A percentile compares a stretch with the other conserved stretches of the same genome.
Conservation (phyloP, 2,797 vertebrate species). For the Mormyrops attenuatus region DNA sequence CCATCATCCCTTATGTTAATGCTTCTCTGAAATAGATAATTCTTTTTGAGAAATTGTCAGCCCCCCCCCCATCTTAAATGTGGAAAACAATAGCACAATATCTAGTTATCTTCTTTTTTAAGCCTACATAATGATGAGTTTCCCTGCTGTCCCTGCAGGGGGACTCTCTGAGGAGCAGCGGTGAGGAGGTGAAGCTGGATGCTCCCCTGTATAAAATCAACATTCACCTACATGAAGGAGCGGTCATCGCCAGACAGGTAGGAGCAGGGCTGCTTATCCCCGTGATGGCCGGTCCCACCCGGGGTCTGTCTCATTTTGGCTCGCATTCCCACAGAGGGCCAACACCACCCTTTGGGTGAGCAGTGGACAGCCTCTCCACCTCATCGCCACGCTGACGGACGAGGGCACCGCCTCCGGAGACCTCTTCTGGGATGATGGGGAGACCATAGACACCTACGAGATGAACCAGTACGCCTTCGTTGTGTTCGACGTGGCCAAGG, state of each 20-base stretch:
- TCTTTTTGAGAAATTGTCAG: background rate
- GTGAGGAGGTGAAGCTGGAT: conserved; percentile 62
- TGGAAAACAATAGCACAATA: background rate
- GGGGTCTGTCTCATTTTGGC: background rate
- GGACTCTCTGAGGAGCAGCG: conserved; percentile 58
- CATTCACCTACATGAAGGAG: conserved; percentile 72
- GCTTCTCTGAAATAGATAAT: background rate
- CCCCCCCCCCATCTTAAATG: background rate
- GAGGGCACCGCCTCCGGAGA: conserved; percentile 65
- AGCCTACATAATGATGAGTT: background rate
- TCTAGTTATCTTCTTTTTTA: background rate
- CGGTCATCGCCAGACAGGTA: conserved; percentile 75
- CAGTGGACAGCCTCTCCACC: conserved; percentile 63
- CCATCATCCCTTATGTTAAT: background rate
- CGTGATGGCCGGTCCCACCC: background rate
- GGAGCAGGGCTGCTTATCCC: background rate
- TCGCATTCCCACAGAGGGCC: conserved; percentile 52
- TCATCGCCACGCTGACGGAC: conserved; percentile 62
- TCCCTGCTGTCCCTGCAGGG: conserved; percentile 54
- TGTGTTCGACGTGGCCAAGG: conserved; percentile 65
- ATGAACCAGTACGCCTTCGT: conserved; percentile 65
- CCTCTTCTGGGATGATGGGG: conserved; percentile 79
- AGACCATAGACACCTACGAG: conserved; percentile 72
- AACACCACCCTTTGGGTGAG: conserved; percentile 64
- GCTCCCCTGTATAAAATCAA: conserved; percentile 80